Evolutionary conservation across 2,888 invertebrate genomes (phyloP).

Genomic region (Oxyscelio sp.): DNA sequence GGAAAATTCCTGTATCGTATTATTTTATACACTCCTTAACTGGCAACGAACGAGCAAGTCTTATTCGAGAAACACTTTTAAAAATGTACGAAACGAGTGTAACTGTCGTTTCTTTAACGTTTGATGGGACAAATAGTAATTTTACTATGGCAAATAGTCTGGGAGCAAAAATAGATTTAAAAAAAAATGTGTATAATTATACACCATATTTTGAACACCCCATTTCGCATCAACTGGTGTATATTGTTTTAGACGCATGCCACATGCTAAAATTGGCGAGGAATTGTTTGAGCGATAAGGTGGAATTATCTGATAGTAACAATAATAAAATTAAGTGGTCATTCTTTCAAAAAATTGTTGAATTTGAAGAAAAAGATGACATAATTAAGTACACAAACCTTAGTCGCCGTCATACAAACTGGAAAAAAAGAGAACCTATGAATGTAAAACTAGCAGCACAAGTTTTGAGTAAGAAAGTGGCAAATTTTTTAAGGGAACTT

Average conservation of each 20-base stretch:
- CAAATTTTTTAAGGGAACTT: constrained; percentile 63
- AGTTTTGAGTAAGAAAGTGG: constrained; percentile 73
- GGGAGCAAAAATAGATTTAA: constrained; percentile 37
- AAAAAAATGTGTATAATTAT: constrained; percentile 5
- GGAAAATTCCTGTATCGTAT: no score
- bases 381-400: constrained; percentile 75
- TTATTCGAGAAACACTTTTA: no score
- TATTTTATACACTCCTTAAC: no score
- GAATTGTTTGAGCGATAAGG: constrained; percentile 38
- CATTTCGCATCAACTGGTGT: constrained; percentile 13
- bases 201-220: constrained; percentile 15
- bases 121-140: constrained; percentile 50
- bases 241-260: constrained; percentile 46
- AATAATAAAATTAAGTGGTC: constrained; percentile 64
- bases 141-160: constrained; percentile 39
- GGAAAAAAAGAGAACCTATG: constrained; percentile 71
- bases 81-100: constrained; percentile 48
- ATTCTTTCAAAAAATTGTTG: constrained; percentile 69
- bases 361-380: constrained; percentile 73
- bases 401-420: constrained; percentile 55
- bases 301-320: constrained; percentile 37
- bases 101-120: constrained; percentile 39
- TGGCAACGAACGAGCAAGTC: no score
- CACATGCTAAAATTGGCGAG: constrained; percentile 58
- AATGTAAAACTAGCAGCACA: constrained; percentile 74